These are phyloP conservation scores for Tenodera sinensis DNA, from an alignment of 2,888 invertebrate species.

Conservation along the genomic window DNA sequence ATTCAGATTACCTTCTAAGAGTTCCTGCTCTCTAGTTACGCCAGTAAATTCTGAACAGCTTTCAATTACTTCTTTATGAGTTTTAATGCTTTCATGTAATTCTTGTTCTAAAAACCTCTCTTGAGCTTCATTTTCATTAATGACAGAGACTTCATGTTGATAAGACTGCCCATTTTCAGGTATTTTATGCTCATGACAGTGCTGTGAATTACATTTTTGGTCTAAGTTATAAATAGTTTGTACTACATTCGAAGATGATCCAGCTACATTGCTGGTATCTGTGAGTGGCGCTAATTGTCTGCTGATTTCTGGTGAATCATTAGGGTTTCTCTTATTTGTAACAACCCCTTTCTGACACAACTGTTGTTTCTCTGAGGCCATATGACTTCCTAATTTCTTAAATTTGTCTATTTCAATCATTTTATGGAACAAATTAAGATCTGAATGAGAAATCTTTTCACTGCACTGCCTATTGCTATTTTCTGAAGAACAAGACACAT, in stretches of 20 bases:
- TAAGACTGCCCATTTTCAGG: neutral
- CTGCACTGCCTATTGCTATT: neutral
- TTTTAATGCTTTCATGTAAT: neutral
- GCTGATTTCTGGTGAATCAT: neutral
- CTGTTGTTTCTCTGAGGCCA: neutral
- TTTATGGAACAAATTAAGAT: neutral
- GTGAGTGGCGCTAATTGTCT: neutral
- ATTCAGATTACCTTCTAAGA: neutral
- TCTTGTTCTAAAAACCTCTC: neutral
- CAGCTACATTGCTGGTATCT: neutral
- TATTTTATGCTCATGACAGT: neutral
- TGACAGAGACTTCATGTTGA: neutral
- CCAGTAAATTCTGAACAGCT: neutral
- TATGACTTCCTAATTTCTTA: neutral
- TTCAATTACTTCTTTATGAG: neutral
- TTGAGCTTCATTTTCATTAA: neutral
- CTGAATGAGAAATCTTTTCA: neutral
- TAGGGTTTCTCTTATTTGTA: neutral
- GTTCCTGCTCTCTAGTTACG: neutral
- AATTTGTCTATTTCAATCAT: neutral
- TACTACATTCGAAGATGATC: neutral
- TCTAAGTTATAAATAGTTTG: neutral
- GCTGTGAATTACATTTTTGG: neutral
- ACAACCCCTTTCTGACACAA: neutral
- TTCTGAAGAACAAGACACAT: neutral